A percentile compares a stretch with the other conserved stretches of the same genome.
phyloP scores from a whole-genome alignment of 2,113 vertebrate genomes.

The Collichthys lucidus region DNA sequence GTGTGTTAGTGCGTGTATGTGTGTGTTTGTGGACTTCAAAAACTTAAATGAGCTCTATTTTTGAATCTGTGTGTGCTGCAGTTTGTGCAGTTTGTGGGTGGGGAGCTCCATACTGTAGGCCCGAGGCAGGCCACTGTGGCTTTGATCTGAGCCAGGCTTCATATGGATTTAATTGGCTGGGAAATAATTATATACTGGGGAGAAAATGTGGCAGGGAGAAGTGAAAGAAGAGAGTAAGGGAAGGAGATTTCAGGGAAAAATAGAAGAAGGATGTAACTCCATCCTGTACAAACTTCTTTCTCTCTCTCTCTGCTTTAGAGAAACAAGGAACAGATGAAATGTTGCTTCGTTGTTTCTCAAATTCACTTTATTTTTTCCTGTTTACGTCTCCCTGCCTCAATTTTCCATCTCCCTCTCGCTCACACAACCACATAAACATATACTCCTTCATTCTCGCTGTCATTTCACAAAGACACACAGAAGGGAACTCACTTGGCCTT shows the following conservation, averaged over 20 bases:
- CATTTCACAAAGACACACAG: slow-evolving; percentile 14
- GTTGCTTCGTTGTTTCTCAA: neutral
- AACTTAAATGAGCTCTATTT: slow-evolving; percentile 58
- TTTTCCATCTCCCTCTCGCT: slow-evolving; percentile 21
- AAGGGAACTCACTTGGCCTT: slow-evolving; percentile 91
- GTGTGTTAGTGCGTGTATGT: neutral
- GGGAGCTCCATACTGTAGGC: slow-evolving; percentile 48
- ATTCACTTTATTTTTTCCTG: slow-evolving; percentile 14
- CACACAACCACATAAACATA: slow-evolving; percentile 29
- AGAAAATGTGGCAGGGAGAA: slow-evolving; percentile 27
- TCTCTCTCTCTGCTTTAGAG: neutral
- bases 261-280: neutral
- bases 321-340: slow-evolving; percentile 7
- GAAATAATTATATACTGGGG: slow-evolving; percentile 71
- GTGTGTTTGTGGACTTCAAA: slow-evolving; percentile 47
- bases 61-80: slow-evolving; percentile 33
- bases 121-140: slow-evolving; percentile 34
- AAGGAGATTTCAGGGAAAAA: slow-evolving; percentile 7
- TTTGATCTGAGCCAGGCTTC: slow-evolving; percentile 76
- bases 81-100: slow-evolving; percentile 49
- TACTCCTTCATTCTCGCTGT: neutral
- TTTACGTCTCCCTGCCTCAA: slow-evolving; percentile 25
- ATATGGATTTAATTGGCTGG: slow-evolving; percentile 78
- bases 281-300: neutral
- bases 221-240: slow-evolving; percentile 8